phyloP scores from a whole-genome alignment of 2,113 vertebrate species.

The Plecturocebus donacophilus region DNA sequence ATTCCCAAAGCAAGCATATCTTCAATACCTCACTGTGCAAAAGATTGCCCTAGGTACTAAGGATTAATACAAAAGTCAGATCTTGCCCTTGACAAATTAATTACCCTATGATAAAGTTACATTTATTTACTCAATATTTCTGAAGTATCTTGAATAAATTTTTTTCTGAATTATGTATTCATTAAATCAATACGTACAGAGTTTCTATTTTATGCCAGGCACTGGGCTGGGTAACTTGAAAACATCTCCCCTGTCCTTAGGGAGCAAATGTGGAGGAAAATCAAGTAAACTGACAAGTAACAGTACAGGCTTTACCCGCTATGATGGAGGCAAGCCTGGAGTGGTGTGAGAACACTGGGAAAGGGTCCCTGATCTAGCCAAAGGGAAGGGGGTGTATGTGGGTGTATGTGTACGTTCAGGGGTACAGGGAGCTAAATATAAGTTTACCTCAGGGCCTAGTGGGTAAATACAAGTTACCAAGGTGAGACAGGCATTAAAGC shows the following conservation, averaged over 20 bases:
- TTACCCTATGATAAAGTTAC: neutral
- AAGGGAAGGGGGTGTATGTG: no score
- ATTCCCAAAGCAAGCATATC: neutral
- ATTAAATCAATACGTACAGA: neutral
- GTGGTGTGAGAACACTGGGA: neutral
- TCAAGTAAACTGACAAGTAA: neutral
- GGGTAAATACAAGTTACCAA: neutral
- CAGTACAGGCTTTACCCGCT: neutral
- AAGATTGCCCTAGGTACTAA: neutral
- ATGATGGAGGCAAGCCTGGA: neutral
- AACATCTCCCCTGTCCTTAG: neutral
- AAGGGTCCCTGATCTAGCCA: neutral
- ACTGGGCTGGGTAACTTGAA: neutral
- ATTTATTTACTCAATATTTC: neutral
- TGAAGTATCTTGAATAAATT: conserved; percentile 23
- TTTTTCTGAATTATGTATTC: neutral
- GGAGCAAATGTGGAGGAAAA: neutral
- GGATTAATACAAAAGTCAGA: neutral
- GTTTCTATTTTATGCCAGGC: neutral
- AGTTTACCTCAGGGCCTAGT: no score
- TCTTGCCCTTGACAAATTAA: neutral
- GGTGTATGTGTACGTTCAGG: neutral
- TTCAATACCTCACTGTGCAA: neutral
- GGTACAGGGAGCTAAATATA: neutral
- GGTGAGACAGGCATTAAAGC: neutral